Evolutionary conservation across 2,113 vertebrate genomes (phyloP).

Genomic region (Leiothrix lutea): DNA sequence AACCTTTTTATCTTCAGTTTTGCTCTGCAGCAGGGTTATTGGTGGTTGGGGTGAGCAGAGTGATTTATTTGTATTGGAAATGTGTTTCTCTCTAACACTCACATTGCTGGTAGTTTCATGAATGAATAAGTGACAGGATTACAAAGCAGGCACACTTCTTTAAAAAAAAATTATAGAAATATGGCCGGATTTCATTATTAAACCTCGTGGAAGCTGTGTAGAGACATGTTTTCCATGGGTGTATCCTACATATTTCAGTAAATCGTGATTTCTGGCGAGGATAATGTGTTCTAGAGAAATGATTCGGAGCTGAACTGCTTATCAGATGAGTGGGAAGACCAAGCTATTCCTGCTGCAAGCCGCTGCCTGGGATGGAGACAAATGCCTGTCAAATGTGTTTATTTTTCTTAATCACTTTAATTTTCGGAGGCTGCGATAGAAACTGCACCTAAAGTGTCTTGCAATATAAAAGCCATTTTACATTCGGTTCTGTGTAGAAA

Average conservation of each 20-base stretch:
- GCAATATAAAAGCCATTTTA: background rate
- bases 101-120: conserved; percentile 15
- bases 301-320: background rate
- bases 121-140: conserved; percentile 40
- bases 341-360: conserved; percentile 35
- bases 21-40: background rate
- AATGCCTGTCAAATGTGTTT: background rate
- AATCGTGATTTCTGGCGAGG: conserved; percentile 44
- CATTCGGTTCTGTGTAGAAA: background rate
- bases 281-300: conserved; percentile 12
- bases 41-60: background rate
- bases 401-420: background rate
- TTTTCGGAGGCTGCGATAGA: background rate
- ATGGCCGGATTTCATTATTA: conserved; percentile 22
- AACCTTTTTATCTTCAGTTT: conserved; percentile 1
- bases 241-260: conserved; percentile 15
- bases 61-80: conserved; percentile 10
- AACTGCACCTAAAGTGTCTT: background rate
- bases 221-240: conserved; percentile 39
- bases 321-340: conserved; percentile 49
- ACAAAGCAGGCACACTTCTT: background rate
- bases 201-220: background rate
- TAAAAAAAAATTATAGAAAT: background rate
- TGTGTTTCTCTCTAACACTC: background rate
- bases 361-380: background rate